phyloP scores from a whole-genome alignment of 2,888 invertebrate species.

The Ptychoptera albimana region DNA sequence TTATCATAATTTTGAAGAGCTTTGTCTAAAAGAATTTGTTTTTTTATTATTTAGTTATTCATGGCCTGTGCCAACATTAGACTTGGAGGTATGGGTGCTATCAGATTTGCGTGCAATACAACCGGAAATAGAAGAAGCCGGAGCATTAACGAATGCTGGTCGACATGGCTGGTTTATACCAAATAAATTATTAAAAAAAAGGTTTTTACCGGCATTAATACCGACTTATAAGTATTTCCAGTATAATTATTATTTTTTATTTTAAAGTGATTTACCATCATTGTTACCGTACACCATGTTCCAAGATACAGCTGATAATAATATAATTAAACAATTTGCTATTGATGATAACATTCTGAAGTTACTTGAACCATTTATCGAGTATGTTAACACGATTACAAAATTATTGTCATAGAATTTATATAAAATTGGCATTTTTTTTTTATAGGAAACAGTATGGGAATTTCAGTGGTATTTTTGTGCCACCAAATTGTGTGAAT shows the following conservation, averaged over 20 bases:
- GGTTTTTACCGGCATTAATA: background rate
- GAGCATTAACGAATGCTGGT: conserved; percentile 36
- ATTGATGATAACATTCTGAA: conserved; percentile 14
- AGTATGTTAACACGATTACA: conserved; percentile 5
- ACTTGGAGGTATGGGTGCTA: conserved; percentile 55
- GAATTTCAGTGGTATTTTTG: background rate
- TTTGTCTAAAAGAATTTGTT: too few species aligned
- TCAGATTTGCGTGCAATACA: conserved; percentile 38
- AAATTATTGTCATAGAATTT: too few species aligned
- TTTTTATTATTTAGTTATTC: conserved; percentile 18
- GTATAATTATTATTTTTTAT: background rate
- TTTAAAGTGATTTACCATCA: background rate
- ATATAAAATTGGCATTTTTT: too few species aligned
- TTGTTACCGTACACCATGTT: conserved; percentile 18
- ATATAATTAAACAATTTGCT: conserved; percentile 16
- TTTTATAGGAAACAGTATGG: background rate
- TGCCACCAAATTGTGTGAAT: conserved; percentile 9
- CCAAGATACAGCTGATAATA: conserved; percentile 12
- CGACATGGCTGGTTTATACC: conserved; percentile 52
- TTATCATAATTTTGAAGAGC: conserved; percentile 4
- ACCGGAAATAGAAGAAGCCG: conserved; percentile 33
- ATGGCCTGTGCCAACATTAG: conserved; percentile 36
- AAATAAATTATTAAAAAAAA: conserved; percentile 19
- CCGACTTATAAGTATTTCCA: background rate
- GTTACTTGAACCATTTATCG: conserved; percentile 5